Evolutionary conservation across 2,888 invertebrate species (phyloP), one percentile per base, ranked within the genome.

Genomic region (Lycocerus yunnanus): DNA sequence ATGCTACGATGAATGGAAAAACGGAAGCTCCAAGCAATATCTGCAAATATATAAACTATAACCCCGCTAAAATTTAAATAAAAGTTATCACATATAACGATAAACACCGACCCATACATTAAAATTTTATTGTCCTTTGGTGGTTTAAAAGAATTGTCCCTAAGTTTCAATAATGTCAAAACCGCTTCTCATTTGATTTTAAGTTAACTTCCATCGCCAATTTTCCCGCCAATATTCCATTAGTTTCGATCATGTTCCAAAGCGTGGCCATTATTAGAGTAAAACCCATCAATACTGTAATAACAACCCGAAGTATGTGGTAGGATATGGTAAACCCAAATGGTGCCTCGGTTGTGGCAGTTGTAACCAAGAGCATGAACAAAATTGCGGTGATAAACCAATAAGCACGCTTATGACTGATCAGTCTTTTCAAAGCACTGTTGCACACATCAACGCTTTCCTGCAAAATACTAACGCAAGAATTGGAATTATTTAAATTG

Each of bases 231-330:
- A 93, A 89, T 14, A 95, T 88, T 60, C 93, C 94, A 86, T 96
- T 94, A 79, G 89, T 89, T 85, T 96, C 96, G 78, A 95, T 93
- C 79, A 90, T 90, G 84, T 95, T 94, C 95, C 96, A 96, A 77
- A 96, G 84, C 0, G 93, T 90, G 27, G 92, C 94, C 95, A 95
- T 95, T 78, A 94, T 89, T 15, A 94, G 78, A 77, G 90, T 90
- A 83, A 94, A 95, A 69, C 93, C 89, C 79, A 92, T 89, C 16
- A 93, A 81, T 11, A 90, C 91, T 16, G 92, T 92, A 66, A 94
- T 84, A 8, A 93, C 79, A 66, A 93, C 87, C 83, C 92, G 91
- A 0, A 90, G 82, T 72, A 93, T 82, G 81, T 92, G 90, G 69
- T 91, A 81, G 84, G 87, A 83, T 83, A 89, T 84, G 69, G 88